phyloP scores from a whole-genome alignment of 2,113 vertebrate genomes.

The Ascaphus truei region DNA sequence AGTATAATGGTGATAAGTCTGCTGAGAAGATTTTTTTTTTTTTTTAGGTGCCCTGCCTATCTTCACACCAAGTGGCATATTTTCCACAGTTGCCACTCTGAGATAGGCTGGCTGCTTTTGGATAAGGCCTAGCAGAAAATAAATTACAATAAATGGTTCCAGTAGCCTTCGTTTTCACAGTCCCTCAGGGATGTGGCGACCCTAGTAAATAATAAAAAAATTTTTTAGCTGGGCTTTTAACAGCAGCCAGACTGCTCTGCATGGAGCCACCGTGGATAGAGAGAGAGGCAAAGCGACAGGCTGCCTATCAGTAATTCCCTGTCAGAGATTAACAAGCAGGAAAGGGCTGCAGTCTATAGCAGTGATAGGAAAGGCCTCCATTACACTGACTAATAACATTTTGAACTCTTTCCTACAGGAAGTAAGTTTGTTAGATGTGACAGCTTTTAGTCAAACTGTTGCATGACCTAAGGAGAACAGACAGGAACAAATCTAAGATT shows the following conservation, averaged over 20 bases:
- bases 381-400: constrained; percentile 29
- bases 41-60: constrained; percentile 76
- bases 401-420: constrained; percentile 2
- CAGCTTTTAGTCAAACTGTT: neutral
- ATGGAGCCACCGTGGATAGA: constrained; percentile 35
- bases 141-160: constrained; percentile 52
- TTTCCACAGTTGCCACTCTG: constrained; percentile 68
- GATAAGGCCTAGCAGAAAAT: constrained; percentile 58
- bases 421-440: constrained; percentile 1
- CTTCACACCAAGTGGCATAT: constrained; percentile 73
- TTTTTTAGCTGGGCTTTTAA: constrained; percentile 28
- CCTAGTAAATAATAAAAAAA: constrained; percentile 37
- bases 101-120: constrained; percentile 61
- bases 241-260: constrained; percentile 36
- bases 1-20: constrained; percentile 77
- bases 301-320: constrained; percentile 41
- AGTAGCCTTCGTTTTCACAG: constrained; percentile 60
- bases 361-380: constrained; percentile 36
- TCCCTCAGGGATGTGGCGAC: constrained; percentile 41
- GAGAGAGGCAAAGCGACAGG: constrained; percentile 37
- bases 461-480: neutral
- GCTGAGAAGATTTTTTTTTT: constrained; percentile 64
- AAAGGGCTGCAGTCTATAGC: constrained; percentile 49
- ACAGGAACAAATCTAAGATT: too few species aligned
- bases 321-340: constrained; percentile 50